A percentile compares a stretch with the other conserved stretches of the same genome.
Evolutionary conservation across 2,888 invertebrate species (phyloP).

Genomic region (Anaspis maculata): DNA sequence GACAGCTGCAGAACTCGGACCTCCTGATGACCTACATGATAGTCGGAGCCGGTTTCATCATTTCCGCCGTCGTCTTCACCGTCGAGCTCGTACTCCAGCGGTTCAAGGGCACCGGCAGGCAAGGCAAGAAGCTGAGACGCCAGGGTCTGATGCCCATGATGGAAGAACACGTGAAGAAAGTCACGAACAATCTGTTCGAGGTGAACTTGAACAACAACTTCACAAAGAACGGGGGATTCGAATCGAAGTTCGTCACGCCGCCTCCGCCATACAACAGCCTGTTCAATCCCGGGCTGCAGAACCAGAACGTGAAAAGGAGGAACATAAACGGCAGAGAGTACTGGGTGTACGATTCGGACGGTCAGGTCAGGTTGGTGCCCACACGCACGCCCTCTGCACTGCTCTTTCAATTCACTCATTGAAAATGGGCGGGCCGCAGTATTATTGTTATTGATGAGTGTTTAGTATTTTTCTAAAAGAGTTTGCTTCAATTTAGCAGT

Average conservation of each 20-base stretch:
- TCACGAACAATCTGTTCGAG: conserved; percentile 9
- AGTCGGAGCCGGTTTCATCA: conserved; percentile 59
- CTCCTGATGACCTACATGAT: conserved; percentile 73
- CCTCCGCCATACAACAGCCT: conserved; percentile 62
- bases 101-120: conserved; percentile 1
- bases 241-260: conserved; percentile 30
- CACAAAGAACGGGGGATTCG: conserved; percentile 5
- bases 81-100: conserved; percentile 47
- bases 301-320: conserved; percentile 42
- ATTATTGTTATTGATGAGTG: too few relatives aligned
- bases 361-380: conserved; percentile 62
- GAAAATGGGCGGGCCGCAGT: too few relatives aligned
- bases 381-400: conserved; percentile 69
- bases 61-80: conserved; percentile 56
- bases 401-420: conserved; percentile 55
- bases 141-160: not conserved
- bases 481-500: too few relatives aligned
- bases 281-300: conserved; percentile 41
- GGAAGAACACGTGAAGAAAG: not conserved
- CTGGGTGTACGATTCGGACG: conserved; percentile 56
- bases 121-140: conserved; percentile 4
- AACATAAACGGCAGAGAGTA: conserved; percentile 71
- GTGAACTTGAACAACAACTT: conserved; percentile 16
- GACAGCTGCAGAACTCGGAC: conserved; percentile 67
- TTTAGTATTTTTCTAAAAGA: too few relatives aligned